Percentiles rank a stretch among this genome's conserved stretches.
phyloP scores from a whole-genome alignment of 37 sponge, comb jelly and placozoan species.

The Halichondria panicea region DNA sequence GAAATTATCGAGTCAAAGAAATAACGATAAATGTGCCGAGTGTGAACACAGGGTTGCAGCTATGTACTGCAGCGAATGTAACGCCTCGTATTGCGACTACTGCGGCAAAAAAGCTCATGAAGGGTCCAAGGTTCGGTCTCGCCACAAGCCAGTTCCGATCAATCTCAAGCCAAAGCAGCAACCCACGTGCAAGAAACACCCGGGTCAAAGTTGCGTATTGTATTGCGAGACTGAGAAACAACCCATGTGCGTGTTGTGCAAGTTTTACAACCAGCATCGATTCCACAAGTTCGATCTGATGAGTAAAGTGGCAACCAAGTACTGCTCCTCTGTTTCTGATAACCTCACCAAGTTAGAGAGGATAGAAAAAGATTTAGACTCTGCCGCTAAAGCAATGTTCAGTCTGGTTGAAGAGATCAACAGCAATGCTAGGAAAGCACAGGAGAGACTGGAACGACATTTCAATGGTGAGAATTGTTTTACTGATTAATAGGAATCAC shows the following conservation, averaged over 20 bases:
- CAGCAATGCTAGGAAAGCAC: slow-evolving; percentile 54
- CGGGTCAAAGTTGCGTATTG: slow-evolving; percentile 80
- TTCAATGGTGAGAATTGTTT: slow-evolving; percentile 47
- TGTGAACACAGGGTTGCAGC: slow-evolving; percentile 50
- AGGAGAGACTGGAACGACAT: slow-evolving; percentile 67
- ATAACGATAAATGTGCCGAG: slow-evolving; percentile 79
- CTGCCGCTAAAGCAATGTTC: slow-evolving; percentile 11
- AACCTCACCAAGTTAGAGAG: slow-evolving; percentile 23
- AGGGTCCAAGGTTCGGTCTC: slow-evolving; percentile 54
- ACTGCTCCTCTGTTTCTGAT: slow-evolving; percentile 33
- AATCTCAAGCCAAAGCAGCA: slow-evolving; percentile 63
- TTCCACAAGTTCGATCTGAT: slow-evolving; percentile 77
- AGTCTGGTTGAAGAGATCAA: slow-evolving; percentile 34
- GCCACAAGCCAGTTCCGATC: slow-evolving; percentile 77
- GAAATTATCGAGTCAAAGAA: slow-evolving; percentile 7
- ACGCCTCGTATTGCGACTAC: slow-evolving; percentile 65
- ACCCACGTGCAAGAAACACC: slow-evolving; percentile 75
- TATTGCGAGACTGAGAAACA: slow-evolving; percentile 83
- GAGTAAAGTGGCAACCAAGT: slow-evolving; percentile 62
- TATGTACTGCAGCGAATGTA: slow-evolving; percentile 75
- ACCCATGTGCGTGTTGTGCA: slow-evolving; percentile 88
- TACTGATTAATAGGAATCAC: neutral
- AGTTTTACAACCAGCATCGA: slow-evolving; percentile 80
- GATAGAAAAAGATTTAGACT: slow-evolving; percentile 28
- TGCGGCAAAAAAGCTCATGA: slow-evolving; percentile 70